phyloP scores from a whole-genome alignment of 2,113 vertebrate species.

The Ptychochromis oligacanthus region DNA sequence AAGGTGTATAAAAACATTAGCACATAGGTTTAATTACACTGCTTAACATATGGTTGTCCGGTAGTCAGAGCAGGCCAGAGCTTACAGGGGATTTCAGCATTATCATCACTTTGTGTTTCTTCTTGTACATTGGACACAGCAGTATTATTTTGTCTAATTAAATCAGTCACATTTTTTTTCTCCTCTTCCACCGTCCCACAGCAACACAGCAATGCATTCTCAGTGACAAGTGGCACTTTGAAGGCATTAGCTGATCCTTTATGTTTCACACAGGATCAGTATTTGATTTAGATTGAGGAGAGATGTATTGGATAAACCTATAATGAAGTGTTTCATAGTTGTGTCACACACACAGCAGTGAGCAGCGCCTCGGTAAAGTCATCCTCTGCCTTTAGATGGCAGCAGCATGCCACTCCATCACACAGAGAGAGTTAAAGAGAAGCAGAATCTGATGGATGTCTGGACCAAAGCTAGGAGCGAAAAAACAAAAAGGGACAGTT shows the following conservation, averaged over 20 bases:
- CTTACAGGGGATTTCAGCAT: slow-evolving; percentile 18
- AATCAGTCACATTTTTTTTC: slow-evolving; percentile 3
- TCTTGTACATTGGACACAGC: not conserved
- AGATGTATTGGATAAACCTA: slow-evolving; percentile 9
- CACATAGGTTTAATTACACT: not conserved
- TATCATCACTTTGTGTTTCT: not conserved
- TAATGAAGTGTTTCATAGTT: slow-evolving; percentile 26
- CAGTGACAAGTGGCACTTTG: slow-evolving; percentile 20
- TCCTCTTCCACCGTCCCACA: not conserved
- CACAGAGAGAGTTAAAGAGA: not conserved
- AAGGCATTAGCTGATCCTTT: slow-evolving; percentile 18
- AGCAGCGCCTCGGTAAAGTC: not conserved
- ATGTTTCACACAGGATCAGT: not conserved
- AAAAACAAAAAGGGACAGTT: slow-evolving; percentile 54
- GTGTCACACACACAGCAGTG: not conserved
- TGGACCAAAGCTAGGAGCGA: slow-evolving; percentile 8
- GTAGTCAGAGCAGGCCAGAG: too few relatives aligned
- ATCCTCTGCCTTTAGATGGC: slow-evolving; percentile 66
- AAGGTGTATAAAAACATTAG: not conserved
- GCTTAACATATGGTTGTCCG: not conserved
- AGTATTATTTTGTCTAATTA: slow-evolving; percentile 22
- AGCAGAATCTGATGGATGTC: slow-evolving; percentile 4
- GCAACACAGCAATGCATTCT: not conserved
- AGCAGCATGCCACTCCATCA: slow-evolving; percentile 55
- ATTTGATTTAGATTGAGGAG: not conserved